Percentiles rank a stretch among this genome's conserved stretches.
These are phyloP conservation scores for Ptyas mucosa DNA, from an alignment of 2,113 vertebrate species.

Conservation along the genomic window DNA sequence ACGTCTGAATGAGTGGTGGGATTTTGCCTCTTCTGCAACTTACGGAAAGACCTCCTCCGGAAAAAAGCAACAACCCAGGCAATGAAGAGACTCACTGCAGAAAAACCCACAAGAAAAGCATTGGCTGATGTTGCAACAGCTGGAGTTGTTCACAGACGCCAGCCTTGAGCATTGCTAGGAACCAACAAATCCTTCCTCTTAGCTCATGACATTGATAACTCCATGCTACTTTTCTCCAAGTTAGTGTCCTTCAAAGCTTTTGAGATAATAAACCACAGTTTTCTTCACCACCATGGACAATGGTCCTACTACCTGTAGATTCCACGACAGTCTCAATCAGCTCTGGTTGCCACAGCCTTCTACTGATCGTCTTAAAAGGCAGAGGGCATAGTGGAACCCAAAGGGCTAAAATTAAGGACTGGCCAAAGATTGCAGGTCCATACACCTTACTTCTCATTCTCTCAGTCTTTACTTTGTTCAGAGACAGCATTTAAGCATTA, in stretches of 20 bases:
- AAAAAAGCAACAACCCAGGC: conserved; percentile 79
- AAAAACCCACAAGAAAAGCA: background rate
- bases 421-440: background rate
- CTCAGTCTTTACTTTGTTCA: background rate
- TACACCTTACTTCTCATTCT: background rate
- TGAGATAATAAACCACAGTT: background rate
- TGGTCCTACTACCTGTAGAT: background rate
- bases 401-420: background rate
- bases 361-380: background rate
- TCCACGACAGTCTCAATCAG: background rate
- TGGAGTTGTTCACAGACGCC: no score
- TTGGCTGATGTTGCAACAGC: background rate
- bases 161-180: background rate
- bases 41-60: conserved; percentile 77
- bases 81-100: conserved; percentile 80
- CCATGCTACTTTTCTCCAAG: background rate
- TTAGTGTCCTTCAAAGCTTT: background rate
- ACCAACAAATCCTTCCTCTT: background rate
- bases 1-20: conserved; percentile 55
- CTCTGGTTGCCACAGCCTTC: background rate
- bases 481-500: background rate
- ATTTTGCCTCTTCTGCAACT: conserved; percentile 73
- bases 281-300: background rate
- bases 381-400: background rate
- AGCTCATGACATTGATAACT: background rate